These are phyloP conservation scores for Cheilosia vernalis DNA, from an alignment of 2,888 invertebrate species.

Conservation along the genomic window DNA sequence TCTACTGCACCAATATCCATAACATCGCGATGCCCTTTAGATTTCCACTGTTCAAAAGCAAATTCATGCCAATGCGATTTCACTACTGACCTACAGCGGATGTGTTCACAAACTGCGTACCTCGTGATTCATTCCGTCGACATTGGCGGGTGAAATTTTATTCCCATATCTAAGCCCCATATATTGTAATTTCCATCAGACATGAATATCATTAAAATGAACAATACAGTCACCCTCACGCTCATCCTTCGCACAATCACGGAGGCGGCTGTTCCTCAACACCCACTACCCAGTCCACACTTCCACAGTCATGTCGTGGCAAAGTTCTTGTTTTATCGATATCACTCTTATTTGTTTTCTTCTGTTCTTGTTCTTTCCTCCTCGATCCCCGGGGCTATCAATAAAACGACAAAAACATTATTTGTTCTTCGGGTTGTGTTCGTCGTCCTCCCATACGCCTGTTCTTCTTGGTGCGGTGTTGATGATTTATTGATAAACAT, in stretches of 20 bases:
- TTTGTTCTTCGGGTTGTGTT: constrained; percentile 3
- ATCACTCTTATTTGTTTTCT: constrained; percentile 29
- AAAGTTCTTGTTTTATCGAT: constrained; percentile 41
- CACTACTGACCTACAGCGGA: no score
- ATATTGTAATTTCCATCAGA: not conserved
- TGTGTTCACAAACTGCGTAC: not conserved
- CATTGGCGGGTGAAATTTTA: not conserved
- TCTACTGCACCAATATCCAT: no score
- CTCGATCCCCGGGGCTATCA: not conserved
- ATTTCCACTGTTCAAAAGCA: no score
- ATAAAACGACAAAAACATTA: constrained; percentile 35
- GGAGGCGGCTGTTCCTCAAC: not conserved
- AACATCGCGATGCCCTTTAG: no score
- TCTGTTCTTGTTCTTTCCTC: not conserved
- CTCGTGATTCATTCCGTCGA: not conserved
- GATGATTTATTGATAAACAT: constrained; percentile 18
- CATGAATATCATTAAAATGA: not conserved
- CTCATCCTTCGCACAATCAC: not conserved
- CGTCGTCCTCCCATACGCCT: not conserved
- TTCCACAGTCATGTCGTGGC: not conserved
- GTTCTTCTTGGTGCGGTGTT: constrained; percentile 5
- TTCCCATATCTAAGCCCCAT: not conserved
- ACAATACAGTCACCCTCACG: not conserved
- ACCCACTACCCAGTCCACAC: not conserved
- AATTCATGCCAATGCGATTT: no score